Evolutionary conservation across 1,140 invertebrate genomes (phyloP).

Genomic region (Anoplophora glabripennis): DNA sequence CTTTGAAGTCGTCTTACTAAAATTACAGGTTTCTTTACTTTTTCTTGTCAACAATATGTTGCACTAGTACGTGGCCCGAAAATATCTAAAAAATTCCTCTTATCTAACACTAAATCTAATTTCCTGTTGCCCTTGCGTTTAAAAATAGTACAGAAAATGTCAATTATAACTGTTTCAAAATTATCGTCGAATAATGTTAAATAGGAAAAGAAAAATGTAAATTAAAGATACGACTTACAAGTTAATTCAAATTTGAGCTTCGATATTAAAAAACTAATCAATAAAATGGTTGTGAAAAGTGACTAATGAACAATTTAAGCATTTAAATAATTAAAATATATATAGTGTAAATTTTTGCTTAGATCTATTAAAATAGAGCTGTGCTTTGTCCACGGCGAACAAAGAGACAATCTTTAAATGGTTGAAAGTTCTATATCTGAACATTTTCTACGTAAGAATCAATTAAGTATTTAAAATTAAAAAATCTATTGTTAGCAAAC

Average conservation of each 20-base stretch:
- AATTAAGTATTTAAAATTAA: not conserved
- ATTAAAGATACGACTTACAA: not conserved
- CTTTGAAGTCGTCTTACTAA: too few relatives aligned
- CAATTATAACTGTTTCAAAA: conserved; percentile 30
- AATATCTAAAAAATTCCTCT: not conserved
- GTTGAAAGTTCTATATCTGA: conserved; percentile 12
- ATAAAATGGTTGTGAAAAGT: conserved; percentile 32
- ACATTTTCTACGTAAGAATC: not conserved
- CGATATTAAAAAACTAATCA: conserved; percentile 28
- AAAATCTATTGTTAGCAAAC: not conserved
- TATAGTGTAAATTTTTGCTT: conserved; percentile 27
- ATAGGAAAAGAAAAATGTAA: not conserved
- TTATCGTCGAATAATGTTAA: not conserved
- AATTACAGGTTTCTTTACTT: too few relatives aligned
- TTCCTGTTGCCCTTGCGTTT: conserved; percentile 9
- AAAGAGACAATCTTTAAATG: conserved; percentile 28
- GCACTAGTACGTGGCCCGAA: not conserved
- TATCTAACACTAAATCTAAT: conserved; percentile 17
- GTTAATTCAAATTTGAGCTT: conserved; percentile 24
- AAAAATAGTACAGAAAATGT: conserved; percentile 28
- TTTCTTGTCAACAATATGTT: too few relatives aligned
- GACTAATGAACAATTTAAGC: conserved; percentile 19
- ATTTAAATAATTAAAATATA: conserved; percentile 25
- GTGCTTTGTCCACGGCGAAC: conserved; percentile 10
- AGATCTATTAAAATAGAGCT: not conserved